Evolutionary conservation across 2,113 vertebrate genomes (phyloP), one percentile per base, ranked within the genome.

Genomic region (Okapia johnstoni): DNA sequence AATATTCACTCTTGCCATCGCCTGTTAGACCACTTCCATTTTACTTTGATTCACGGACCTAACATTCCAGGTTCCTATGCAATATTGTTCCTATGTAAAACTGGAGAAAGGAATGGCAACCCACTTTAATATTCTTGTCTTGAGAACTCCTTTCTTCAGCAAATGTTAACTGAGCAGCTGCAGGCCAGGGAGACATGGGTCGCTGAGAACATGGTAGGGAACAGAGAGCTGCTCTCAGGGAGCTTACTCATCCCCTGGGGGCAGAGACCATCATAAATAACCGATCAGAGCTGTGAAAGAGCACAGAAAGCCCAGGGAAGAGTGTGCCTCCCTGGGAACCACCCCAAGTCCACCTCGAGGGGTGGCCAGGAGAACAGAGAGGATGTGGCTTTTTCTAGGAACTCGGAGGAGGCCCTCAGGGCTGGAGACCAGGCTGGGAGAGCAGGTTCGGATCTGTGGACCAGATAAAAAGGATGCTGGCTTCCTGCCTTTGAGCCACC

Each of bases 301-400:
- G 43, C 12, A 19, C 1, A 8, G 26, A 26, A 40, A 66, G 52
- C 15, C 0, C 1, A 55, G 9, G 43, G 40, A 46, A 36, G 58
- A 12, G 5, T 9, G 4, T 17, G 66, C 10, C 28, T 23, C 60
- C 80, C 11, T 13, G 48, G 88, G 46, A 52, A 3, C 40, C 30
- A 30, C 3, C 6, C 23, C 15, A 19, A 30, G 43, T 14, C 40
- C 4, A 0, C 54, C 14, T 0, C 1, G 15, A 48, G 2, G 50
- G 33, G 43, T 25, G 7, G 12, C 40, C 10, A 48, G 55, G 48
- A 40, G 33, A 6, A 84, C 23, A 36, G 63, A 77, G 54, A n/a
- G 76, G 43, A 54, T 11, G 3, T 43, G 87, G 40, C 43, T 43
- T 52, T 25, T 46, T 19, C 61, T 55, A 61, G 55, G 48, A 55